phyloP scores from a whole-genome alignment of 2,113 vertebrate genomes.

The Pelmatolapia mariae region DNA sequence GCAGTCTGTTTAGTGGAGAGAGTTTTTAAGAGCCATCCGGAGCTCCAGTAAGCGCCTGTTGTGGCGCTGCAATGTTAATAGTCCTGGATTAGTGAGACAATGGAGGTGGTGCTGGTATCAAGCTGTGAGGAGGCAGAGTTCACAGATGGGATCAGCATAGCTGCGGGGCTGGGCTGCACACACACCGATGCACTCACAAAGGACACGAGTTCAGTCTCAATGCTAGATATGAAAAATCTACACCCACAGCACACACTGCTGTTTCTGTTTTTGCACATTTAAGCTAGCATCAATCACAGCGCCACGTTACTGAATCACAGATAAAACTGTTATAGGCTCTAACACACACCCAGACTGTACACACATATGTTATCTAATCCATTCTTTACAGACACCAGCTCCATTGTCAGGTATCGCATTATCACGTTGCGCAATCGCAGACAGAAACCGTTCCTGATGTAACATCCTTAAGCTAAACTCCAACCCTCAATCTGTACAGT shows the following conservation, averaged over 20 bases:
- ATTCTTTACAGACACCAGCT: neutral
- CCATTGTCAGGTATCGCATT: neutral
- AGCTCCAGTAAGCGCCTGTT: constrained; percentile 10
- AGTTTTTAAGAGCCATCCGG: constrained; percentile 19
- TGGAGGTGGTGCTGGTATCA: constrained; percentile 40
- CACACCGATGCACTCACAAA: neutral
- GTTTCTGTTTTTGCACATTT: neutral
- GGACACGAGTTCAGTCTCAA: neutral
- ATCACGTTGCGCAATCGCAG: neutral
- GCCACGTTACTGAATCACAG: neutral
- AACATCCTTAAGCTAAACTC: neutral
- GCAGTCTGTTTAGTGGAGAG: constrained; percentile 28
- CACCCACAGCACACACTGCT: neutral
- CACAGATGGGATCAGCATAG: constrained; percentile 55
- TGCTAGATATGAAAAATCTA: neutral
- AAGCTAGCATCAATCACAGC: neutral
- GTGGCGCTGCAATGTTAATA: constrained; percentile 41
- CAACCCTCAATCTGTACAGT: neutral
- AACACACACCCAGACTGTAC: neutral
- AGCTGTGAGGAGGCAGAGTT: constrained; percentile 45
- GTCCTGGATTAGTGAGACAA: constrained; percentile 59
- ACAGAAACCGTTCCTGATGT: neutral
- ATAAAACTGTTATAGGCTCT: neutral
- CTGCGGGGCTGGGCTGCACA: constrained; percentile 3
- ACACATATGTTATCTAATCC: neutral